phyloP scores from a whole-genome alignment of 1,140 invertebrate species.

The Rhopalosiphum padi region DNA sequence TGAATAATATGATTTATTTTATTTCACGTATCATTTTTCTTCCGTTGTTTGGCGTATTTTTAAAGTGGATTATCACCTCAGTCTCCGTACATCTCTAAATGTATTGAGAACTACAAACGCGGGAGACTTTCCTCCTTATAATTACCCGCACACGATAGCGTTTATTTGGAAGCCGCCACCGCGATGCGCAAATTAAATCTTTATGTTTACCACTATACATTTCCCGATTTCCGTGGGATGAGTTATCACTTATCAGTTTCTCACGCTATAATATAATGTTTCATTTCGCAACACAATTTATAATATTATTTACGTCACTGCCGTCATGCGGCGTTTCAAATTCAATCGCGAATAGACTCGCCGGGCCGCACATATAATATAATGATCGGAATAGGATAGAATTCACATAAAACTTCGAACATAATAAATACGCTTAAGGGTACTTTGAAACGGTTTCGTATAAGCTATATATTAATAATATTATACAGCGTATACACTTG shows the following conservation, averaged over 20 bases:
- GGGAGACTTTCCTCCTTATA: not conserved
- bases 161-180: not conserved
- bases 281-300: not conserved
- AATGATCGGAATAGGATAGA: not conserved
- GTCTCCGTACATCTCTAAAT: not conserved
- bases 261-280: not conserved
- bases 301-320: not conserved
- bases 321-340: not conserved
- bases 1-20: not conserved
- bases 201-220: not conserved
- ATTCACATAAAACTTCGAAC: constrained; percentile 8
- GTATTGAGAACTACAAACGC: not conserved
- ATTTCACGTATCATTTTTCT: not conserved
- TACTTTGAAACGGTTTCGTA: not conserved
- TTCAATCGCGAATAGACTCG: not conserved
- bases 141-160: constrained; percentile 3
- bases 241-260: not conserved
- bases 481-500: not conserved
- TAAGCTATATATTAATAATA: not conserved
- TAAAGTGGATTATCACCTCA: not conserved
- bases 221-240: not conserved
- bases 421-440: not conserved
- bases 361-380: not conserved
- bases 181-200: not conserved
- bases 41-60: not conserved